Evolutionary conservation across 2,888 invertebrate genomes (phyloP), one percentile per base, ranked within the genome.

Genomic region (Drosophila histrio): DNA sequence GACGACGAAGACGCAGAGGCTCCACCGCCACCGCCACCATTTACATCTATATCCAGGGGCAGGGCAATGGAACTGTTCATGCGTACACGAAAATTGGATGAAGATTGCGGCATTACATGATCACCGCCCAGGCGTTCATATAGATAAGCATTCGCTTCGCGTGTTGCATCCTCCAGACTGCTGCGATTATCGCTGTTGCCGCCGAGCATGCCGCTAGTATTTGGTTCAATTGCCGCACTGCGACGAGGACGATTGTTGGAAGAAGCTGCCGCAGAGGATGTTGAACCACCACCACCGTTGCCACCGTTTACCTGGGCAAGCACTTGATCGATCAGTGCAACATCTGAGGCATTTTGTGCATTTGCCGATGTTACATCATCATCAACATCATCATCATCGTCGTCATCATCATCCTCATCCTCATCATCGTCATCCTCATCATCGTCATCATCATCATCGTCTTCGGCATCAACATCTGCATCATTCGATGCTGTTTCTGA

Each of bases 401-500:
- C 50, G 9, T 22, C 50, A 19, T 73, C 87, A 2, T 74, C 80
- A 2, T 78, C 80, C 1, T 72, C 80, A n/a, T 79, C 79, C 2
- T 82, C 79, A 2, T 64, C 79, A 0, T 80, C 84, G 1, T 80
- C 81, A 0, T 72, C 85, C 1, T 83, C 83, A 0, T 84, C 83
- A 0, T 87, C 83, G 0, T 84, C 83, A 8, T 84, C 83, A 0
- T 84, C 83, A 3, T 87, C 85, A 21, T 88, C 89, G 13, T 89
- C 89, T 15, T 89, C 89, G 28, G 79, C 85, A 65, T 89, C 89
- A 2, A 84, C 85, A 58, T 88, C 89, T 1, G 87, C 85, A 52
- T 88, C 87, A 52, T 87, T 90, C 36, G 89, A 81, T 1, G 90
- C 77, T 1, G 90, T 81, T 32, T 90, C 85, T 0, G 91, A 90